Conservation (phyloP, 2,888 invertebrate genomes). For the Choreutis nemorana region DNA sequence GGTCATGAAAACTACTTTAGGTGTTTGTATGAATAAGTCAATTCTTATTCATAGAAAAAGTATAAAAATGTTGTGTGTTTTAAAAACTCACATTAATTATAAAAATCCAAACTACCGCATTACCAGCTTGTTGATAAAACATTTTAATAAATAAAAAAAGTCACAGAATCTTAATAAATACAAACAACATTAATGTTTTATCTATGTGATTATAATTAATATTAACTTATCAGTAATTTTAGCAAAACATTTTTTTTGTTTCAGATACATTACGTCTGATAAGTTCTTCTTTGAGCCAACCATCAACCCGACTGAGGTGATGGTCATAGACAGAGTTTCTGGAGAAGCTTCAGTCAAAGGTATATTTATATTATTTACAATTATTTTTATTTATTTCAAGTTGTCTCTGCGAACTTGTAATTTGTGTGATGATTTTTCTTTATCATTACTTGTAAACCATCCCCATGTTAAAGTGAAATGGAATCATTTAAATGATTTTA, state of each 20-base stretch:
- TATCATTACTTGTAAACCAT: background rate
- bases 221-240: constrained; percentile 1
- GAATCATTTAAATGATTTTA: no score
- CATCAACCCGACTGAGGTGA: constrained; percentile 73
- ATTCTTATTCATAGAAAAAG: no score
- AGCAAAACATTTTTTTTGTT: constrained; percentile 19
- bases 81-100: no score
- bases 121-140: no score
- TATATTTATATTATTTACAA: constrained; percentile 27
- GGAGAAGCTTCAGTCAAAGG: constrained; percentile 77
- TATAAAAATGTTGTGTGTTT: no score
- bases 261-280: constrained; percentile 86
- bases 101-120: background rate
- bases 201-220: no score
- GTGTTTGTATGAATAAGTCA: no score
- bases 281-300: constrained; percentile 89
- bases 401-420: background rate
- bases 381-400: background rate
- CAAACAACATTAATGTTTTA: background rate
- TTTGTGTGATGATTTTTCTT: constrained; percentile 1
- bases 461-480: no score
- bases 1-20: no score
- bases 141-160: no score
- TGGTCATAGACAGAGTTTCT: constrained; percentile 85
- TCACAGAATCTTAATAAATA: no score